Evolutionary conservation across 2,888 invertebrate genomes (phyloP), one percentile per base, ranked within the genome.

Genomic region (Drosophila mercatorum): DNA sequence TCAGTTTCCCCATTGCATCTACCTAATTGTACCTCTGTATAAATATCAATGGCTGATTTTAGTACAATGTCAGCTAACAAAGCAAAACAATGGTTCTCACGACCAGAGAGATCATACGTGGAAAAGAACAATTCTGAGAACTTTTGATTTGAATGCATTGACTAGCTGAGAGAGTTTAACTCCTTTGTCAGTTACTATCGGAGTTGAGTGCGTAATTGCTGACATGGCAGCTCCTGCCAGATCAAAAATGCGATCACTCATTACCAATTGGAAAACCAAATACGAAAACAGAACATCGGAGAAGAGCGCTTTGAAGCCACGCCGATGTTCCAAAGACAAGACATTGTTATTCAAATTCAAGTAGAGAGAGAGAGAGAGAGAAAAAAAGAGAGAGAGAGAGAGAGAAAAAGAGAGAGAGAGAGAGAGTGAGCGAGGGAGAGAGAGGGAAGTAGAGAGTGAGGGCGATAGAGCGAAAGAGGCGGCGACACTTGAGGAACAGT

Each of bases 301-400:
- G 62, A 62, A 55, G 43, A 70, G 58, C 49, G 85, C 88, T 89
- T 89, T 89, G 91, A 91, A 76, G 90, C 63, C 60, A 63, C 69
- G 89, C 91, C 90, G 84, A 81, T 68, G 69, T 62, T 22, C 63
- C 65, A 28, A 44, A 61, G 53, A 46, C 17, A 17, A 57, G 17
- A 22, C 79, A 90, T 90, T 91, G 90, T 89, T 91, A 89, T 89
- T 90, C 73, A 91, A 90, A 89, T 85, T 76, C 46, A 41, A 76
- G 68, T 53, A 40, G 57, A 34, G 60, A 65, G 58, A 69, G 63
- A 31, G 36, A 55, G 43, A 41, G 49, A 22, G 10, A 11, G 8
- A n/a, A n/a, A n/a, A 17, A 17, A 17, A 6, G 5, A 49, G 31
- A 7, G 31, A 6, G 70, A 34, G 38, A 52, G 28, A 36, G 28